These are phyloP conservation scores for Patiria pectinifera DNA, from an alignment of 53 echinoderm and acorn worm species.

Conservation along the genomic window DNA sequence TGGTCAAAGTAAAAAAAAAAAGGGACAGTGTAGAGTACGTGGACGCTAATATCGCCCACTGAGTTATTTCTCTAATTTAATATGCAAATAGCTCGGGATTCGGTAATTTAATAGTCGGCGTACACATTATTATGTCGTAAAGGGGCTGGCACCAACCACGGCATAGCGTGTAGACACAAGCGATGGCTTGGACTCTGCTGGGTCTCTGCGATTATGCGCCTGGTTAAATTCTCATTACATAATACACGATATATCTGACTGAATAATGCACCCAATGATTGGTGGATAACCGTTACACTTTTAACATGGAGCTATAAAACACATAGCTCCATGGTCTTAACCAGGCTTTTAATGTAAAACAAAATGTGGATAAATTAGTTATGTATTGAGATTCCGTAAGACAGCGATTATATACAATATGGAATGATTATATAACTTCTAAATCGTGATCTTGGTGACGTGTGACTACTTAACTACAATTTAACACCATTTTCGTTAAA, in stretches of 20 bases:
- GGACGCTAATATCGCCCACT: constrained; percentile 45
- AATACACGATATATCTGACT: neutral
- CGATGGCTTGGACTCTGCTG: neutral
- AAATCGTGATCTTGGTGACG: too few species aligned
- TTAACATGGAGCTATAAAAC: neutral
- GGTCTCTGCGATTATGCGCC: neutral
- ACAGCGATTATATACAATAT: too few species aligned
- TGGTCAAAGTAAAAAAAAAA: neutral
- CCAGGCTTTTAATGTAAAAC: too few species aligned
- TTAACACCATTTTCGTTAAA: too few species aligned
- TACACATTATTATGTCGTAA: constrained; percentile 53
- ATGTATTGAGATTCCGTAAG: too few species aligned
- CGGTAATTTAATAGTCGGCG: constrained; percentile 52
- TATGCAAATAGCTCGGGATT: constrained; percentile 49
- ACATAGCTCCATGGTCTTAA: too few species aligned
- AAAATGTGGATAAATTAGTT: too few species aligned
- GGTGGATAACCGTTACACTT: neutral
- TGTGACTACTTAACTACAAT: too few species aligned
- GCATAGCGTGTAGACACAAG: neutral
- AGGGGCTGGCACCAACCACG: neutral
- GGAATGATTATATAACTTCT: too few species aligned
- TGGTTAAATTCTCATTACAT: neutral
- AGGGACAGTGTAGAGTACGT: neutral
- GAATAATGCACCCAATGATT: neutral
- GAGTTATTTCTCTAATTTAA: constrained; percentile 55